A percentile compares a stretch with the other conserved stretches of the same genome.
Conservation (phyloP, 2,797 vertebrate species). For the Sternotherus odoratus region DNA sequence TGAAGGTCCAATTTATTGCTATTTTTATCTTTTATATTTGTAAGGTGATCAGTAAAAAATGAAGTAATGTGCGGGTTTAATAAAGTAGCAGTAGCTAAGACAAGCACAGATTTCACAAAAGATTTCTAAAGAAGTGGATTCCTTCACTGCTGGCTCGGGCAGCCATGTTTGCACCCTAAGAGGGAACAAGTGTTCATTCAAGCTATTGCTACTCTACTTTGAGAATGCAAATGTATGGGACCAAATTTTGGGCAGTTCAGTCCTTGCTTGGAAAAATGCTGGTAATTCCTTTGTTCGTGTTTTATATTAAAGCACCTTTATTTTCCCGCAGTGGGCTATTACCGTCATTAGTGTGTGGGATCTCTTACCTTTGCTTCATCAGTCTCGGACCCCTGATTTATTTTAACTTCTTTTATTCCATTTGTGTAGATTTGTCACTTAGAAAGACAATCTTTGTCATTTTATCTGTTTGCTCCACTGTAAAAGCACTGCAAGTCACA, state of each 20-base stretch:
- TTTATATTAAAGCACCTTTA: rapidly evolving
- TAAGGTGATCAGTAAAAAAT: conserved; percentile 62
- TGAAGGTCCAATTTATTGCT: conserved; percentile 49
- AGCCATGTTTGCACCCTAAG: conserved; percentile 68
- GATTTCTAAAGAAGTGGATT: not conserved
- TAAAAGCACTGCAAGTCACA: rapidly evolving
- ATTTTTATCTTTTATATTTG: conserved; percentile 70
- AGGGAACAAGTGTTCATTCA: conserved; percentile 16
- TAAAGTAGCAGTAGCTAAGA: conserved; percentile 63
- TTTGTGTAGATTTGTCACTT: rapidly evolving
- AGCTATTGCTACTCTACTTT: not conserved
- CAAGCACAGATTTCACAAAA: conserved; percentile 70
- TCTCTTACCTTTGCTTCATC: not conserved
- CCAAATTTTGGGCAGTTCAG: conserved; percentile 28
- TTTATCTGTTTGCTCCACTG: not conserved
- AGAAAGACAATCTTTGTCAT: rapidly evolving
- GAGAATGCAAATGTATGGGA: not conserved
- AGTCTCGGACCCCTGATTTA: not conserved
- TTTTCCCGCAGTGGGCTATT: not conserved
- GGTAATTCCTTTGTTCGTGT: not conserved
- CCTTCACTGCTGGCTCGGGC: conserved; percentile 52
- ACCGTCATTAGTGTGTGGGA: rapidly evolving
- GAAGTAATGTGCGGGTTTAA: conserved; percentile 68
- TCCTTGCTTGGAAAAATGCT: not conserved
- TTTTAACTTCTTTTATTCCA: not conserved